Evolutionary conservation across 2,888 invertebrate species (phyloP), one percentile per base, ranked within the genome.

Genomic region (Microdon myrmicae): DNA sequence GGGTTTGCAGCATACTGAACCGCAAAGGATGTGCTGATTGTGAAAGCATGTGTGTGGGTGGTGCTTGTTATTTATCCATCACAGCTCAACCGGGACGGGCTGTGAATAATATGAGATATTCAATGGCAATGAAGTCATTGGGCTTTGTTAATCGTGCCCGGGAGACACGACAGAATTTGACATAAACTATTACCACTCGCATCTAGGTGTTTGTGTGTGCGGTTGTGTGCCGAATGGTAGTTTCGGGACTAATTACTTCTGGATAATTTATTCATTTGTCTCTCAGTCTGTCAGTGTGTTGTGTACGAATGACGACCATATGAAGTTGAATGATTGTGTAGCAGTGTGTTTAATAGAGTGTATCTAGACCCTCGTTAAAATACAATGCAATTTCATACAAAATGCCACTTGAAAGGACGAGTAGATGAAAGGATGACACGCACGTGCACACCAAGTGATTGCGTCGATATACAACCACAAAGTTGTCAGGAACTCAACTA

Each of bases 181-280:
- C 38, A 38, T 13, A 55, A 47, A 23, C 35, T 19, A 8, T 20
- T n/a, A 22, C 19, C 22, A 3, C 7, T 13, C 8, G 3, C 12
- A 7, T 10, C 4, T 37, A 53, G 12, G 17, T 23, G 22, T 48
- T n/a, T 20, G 7, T n/a, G n/a, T n/a, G 23, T 29, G 3, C 8
- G 19, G 5, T 2, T n/a, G 22, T 8, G 28, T 14, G 14, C 2
- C 34, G 20, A 29, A 56, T 56, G 45, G 45, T 10, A 44, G 47
- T 49, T 56, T 49, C 29, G 45, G 56, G 61, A 61, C 45, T 56
- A 61, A 61, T 56, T 61, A 56, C 44, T 35, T 35, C 8, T 29
- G 56, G 29, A 45, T 61, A 45, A 61, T 61, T 56, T 51, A 44
- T 45, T 49, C 28, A 44, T 34, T 44, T 35, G 47, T 38, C 23